phyloP scores from a whole-genome alignment of 1,140 invertebrate genomes.

The Myzus persicae region DNA sequence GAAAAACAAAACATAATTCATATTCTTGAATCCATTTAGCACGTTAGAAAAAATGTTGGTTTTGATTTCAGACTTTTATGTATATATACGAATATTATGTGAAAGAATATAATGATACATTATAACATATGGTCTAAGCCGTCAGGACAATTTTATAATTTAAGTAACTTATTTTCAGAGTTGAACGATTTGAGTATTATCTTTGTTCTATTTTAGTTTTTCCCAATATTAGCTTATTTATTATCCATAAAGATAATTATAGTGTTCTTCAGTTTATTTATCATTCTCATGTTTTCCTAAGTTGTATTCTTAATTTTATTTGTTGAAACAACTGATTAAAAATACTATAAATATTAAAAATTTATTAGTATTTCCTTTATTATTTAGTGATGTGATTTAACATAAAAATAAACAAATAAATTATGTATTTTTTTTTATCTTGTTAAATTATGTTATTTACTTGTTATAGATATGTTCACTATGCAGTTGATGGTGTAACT shows the following conservation, averaged over 20 bases:
- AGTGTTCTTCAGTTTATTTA: not conserved
- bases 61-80: no score
- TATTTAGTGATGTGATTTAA: no score
- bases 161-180: not conserved
- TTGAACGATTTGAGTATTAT: not conserved
- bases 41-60: no score
- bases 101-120: not conserved
- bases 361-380: no score
- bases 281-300: not conserved
- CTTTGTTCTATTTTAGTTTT: not conserved
- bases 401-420: no score
- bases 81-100: not conserved
- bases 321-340: no score
- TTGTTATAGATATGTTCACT: slow-evolving; percentile 85
- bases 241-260: not conserved
- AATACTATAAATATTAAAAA: no score
- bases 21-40: no score
- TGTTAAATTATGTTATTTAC: not conserved
- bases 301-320: no score
- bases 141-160: not conserved
- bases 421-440: not conserved
- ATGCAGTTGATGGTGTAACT: slow-evolving; percentile 78
- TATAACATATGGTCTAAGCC: not conserved
- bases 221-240: not conserved
- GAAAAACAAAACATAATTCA: no score